Evolutionary conservation across 1,140 invertebrate genomes (phyloP), one percentile per base, ranked within the genome.

Genomic region (Drosophila erecta): DNA sequence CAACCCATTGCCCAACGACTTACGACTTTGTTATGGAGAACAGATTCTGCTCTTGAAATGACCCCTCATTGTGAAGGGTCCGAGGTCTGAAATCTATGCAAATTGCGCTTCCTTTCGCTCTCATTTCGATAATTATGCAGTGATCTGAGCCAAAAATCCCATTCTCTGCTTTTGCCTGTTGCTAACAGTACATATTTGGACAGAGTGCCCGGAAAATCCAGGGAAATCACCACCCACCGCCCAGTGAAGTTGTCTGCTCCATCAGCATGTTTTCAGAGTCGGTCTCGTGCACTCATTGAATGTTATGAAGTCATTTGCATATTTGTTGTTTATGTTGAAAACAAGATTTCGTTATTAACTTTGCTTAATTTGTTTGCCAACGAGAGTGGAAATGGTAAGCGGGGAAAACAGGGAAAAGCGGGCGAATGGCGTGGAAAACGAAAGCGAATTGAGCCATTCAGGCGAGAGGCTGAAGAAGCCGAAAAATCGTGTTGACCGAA

Each of bases 261-360:
- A 72, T 81, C 79, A 81, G 79, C 73, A 81, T 69, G 79, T 78
- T 81, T 73, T 37, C 10, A 12, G 38, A 20, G 69, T 15, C 35
- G 37, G 37, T 53, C 35, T 61, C 57, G 46, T 75, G 59, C 59
- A 62, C 51, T 75, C 46, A 55, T 70, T 76, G 64, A 65, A 89
- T 83, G 76, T 76, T 77, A 89, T 84, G 57, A 84, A 89, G 79
- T 84, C 79, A 89, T 89, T 89, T 89, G 85, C 84, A 89, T 89
- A 89, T 84, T 89, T 84, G 73, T 75, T 89, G 84, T 89, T 89
- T 89, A 84, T 84, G 72, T 79, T 89, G 80, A 84, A 84, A 89
- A 90, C 84, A 84, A 84, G 84, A 89, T 89, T 89, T 89, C 65
- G 84, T 89, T 89, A 80, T 89, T 89, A 89, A 89, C 84, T 90